Base-by-base conservation (phyloP, 2,797 vertebrate species). In the Danio albolineatus region DNA sequence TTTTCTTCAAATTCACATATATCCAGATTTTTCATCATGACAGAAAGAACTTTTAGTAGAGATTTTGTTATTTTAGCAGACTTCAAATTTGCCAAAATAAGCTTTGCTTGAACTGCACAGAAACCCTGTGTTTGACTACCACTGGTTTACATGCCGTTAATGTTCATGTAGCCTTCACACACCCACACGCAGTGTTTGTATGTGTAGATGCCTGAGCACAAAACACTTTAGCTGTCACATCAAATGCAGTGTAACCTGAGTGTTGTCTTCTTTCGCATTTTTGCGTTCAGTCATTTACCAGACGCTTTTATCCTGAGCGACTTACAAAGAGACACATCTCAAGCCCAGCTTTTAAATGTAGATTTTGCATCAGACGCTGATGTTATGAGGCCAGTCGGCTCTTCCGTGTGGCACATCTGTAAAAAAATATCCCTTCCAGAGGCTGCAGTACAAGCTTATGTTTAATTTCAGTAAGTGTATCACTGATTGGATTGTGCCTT, bases 401-500 rank as follows among this genome's bases (percentile, higher is more conserved):
- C 21, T 60, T n/a, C n/a, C 28, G 14, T 5, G 1, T 53, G 43
- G 28, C 41, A 60, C 39, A n/a, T 69, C 56, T 60, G 54, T 41
- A 14, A 66, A 67, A 66, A n/a, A 28, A 28, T n/a, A 28, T 69
- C 10, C n/a, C 19, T 44, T 13, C 36, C 38, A 53, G 17, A 49
- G 44, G 36, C 13, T 53, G 36, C 36, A 71, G 65, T 12, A 44
- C 14, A 49, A 53, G 76, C 66, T 61, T 71, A 51, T 61, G 66
- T 71, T 13, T 78, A 70, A 71, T 78, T 78, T 78, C 38, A 49
- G 66, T 28, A 61, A 49, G 76, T 78, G 56, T 21, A 53, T 70
- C 76, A 51, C 51, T 71, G 66, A 78, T 78, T 78, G 66, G 76
- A 71, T 62, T 48, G 67, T 64, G 78, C 44, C 59, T 61, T 78